A percentile compares a stretch with the other conserved stretches of the same genome.
Evolutionary conservation across 2,113 vertebrate genomes (phyloP).

Genomic region (Python bivittatus): DNA sequence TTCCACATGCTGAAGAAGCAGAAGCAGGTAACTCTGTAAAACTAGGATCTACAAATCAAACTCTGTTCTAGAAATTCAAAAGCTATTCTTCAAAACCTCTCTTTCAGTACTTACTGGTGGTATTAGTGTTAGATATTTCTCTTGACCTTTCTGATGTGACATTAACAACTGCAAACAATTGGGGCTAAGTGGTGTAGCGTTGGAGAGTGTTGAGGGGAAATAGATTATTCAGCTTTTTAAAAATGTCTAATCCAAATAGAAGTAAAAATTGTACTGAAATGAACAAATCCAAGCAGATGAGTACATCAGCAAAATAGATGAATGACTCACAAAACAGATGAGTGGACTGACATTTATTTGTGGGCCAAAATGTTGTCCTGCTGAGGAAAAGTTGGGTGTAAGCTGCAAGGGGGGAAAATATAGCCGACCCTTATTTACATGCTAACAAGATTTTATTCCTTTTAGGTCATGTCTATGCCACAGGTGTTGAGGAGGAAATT

Average conservation of each 20-base stretch:
- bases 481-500: conserved; percentile 60
- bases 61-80: background rate
- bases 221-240: background rate
- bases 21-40: background rate
- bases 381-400: background rate
- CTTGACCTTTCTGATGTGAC: background rate
- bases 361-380: background rate
- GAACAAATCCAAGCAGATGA: background rate
- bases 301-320: background rate
- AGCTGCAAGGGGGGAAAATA: background rate
- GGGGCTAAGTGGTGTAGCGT: background rate
- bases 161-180: background rate
- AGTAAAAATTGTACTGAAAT: background rate
- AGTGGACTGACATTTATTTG: background rate
- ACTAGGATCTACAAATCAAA: background rate
- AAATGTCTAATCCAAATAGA: background rate
- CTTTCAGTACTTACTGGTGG: background rate
- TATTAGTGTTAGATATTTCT: background rate
- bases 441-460: background rate
- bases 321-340: background rate
- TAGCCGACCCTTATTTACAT: background rate
- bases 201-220: background rate
- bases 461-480: conserved; percentile 24
- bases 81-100: background rate
- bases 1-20: background rate